A percentile compares a stretch with the other conserved stretches of the same genome.
Conservation (phyloP, 2,888 invertebrate genomes). For the Actias luna region DNA sequence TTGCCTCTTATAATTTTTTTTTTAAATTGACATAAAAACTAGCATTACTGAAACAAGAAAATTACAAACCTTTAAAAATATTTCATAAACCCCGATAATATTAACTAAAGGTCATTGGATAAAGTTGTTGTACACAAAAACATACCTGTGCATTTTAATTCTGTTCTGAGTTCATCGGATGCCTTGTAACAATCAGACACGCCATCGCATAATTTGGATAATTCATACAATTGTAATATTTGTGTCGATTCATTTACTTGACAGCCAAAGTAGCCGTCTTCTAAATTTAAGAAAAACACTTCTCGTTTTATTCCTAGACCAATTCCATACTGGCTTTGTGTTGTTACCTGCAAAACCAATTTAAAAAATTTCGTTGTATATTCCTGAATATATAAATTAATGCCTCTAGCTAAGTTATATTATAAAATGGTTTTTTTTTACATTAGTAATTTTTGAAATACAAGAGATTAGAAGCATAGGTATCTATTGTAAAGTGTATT, state of each 20-base stretch:
- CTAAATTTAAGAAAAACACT: slow-evolving; percentile 97
- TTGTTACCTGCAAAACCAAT: slow-evolving; percentile 82
- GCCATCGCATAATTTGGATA: slow-evolving; percentile 96
- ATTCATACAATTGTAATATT: slow-evolving; percentile 96
- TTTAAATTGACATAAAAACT: too few relatives aligned
- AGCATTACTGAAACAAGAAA: not conserved
- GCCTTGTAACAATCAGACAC: slow-evolving; percentile 94
- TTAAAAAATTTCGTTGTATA: slow-evolving; percentile 14
- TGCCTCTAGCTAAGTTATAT: too few relatives aligned
- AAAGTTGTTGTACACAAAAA: slow-evolving; percentile 25
- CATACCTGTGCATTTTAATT: slow-evolving; percentile 97
- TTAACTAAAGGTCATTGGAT: not conserved
- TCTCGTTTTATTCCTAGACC: slow-evolving; percentile 93
- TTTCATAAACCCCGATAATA: not conserved
- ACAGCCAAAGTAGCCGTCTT: slow-evolving; percentile 98
- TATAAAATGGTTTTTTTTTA: too few relatives aligned
- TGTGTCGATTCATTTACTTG: slow-evolving; percentile 98
- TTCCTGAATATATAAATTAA: not conserved
- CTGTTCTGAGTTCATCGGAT: slow-evolving; percentile 93
- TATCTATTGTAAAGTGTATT: too few relatives aligned
- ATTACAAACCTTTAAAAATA: not conserved
- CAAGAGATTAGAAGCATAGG: too few relatives aligned
- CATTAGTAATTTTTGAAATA: too few relatives aligned
- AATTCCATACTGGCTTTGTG: slow-evolving; percentile 90
- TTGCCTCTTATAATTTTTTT: too few relatives aligned